Percentiles rank a stretch among this genome's conserved stretches.
Evolutionary conservation across 2,113 vertebrate species (phyloP).

Genomic region (Mormyrus iriodes): DNA sequence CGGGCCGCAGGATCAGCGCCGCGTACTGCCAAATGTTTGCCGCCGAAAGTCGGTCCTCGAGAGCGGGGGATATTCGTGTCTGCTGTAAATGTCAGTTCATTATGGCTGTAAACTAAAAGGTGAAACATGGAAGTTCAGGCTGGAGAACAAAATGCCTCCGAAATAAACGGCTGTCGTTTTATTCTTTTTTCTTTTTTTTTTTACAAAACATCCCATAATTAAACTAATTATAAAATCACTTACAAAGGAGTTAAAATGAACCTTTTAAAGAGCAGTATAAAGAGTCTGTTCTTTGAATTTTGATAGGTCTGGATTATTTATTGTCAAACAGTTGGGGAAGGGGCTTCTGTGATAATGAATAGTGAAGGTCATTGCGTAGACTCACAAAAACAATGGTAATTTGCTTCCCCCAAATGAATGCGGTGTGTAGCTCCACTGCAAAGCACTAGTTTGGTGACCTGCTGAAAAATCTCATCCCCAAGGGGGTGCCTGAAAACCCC

Average conservation of each 20-base stretch:
- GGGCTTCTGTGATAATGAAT: not conserved
- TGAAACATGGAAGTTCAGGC: not conserved
- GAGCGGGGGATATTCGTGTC: not conserved
- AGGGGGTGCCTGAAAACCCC: not conserved
- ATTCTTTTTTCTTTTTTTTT: not conserved
- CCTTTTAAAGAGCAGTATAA: not conserved
- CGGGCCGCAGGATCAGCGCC: not conserved
- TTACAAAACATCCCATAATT: not conserved
- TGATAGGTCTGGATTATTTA: constrained; percentile 5
- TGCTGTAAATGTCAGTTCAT: not conserved
- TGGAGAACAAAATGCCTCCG: not conserved
- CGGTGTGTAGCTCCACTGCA: not conserved
- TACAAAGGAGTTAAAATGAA: not conserved
- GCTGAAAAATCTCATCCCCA: not conserved
- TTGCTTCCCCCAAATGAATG: constrained; percentile 5
- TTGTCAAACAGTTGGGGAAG: not conserved
- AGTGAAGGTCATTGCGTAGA: not conserved
- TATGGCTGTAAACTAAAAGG: not conserved
- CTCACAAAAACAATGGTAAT: not conserved
- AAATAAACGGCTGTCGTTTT: not conserved
- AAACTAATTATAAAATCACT: not conserved
- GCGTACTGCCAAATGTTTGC: not conserved
- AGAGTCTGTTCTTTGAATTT: not conserved
- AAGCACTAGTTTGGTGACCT: not conserved
- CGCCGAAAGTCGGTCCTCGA: no score